Conservation (phyloP, 2,797 vertebrate species). For the Falco cherrug region DNA sequence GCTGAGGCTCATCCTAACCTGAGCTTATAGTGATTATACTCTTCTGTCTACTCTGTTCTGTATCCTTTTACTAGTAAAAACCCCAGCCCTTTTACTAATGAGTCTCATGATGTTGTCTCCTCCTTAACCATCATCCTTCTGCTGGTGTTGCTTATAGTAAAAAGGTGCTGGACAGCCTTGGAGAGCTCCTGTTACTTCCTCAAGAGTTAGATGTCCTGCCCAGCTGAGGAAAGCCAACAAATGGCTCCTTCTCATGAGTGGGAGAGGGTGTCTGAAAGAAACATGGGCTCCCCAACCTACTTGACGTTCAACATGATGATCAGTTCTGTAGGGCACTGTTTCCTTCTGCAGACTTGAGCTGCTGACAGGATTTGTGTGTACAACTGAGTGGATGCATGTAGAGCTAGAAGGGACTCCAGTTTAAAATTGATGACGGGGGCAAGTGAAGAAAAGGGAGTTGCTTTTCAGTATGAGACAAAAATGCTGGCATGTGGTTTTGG, state of each 20-base stretch:
- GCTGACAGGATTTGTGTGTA: not conserved
- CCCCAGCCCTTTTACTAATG: not conserved
- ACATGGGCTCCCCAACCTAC: not conserved
- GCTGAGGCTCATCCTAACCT: not conserved
- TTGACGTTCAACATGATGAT: accelerated
- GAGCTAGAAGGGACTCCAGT: not conserved
- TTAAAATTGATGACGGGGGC: not conserved
- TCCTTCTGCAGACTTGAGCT: not conserved
- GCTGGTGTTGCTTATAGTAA: not conserved
- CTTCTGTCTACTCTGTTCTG: not conserved
- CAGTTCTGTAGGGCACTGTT: not conserved
- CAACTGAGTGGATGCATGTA: not conserved
- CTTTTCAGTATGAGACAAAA: not conserved
- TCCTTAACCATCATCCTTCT: not conserved
- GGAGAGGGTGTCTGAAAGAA: not conserved
- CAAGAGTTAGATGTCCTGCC: not conserved
- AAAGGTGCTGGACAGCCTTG: not conserved
- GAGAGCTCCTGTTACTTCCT: not conserved
- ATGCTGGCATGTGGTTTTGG: not conserved
- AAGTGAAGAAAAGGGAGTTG: not conserved
- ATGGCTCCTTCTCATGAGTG: not conserved
- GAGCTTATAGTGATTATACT: not conserved
- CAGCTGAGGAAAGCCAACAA: not conserved
- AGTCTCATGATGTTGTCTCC: not conserved
- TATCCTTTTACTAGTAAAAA: not conserved